These are phyloP conservation scores for Gila orcuttii DNA, from an alignment of 2,113 vertebrate species.

Conservation along the genomic window DNA sequence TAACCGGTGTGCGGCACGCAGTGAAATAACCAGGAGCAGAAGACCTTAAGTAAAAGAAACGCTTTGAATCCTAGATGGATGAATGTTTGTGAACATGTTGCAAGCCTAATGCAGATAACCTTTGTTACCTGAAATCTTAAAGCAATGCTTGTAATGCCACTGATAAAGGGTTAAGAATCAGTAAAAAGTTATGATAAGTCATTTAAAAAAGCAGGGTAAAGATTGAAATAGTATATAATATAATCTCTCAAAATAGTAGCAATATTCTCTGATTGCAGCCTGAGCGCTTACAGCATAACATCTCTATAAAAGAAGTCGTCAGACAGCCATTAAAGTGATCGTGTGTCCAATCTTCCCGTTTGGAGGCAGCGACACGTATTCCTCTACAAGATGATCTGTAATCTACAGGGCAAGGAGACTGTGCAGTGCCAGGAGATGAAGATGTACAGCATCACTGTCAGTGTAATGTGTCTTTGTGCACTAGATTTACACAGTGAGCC, in stretches of 20 bases:
- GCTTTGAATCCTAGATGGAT: not conserved
- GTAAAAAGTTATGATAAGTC: not conserved
- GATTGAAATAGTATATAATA: constrained; percentile 1
- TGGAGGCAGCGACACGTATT: not conserved
- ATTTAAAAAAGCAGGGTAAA: not conserved
- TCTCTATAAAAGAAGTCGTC: not conserved
- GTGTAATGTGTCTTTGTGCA: not conserved
- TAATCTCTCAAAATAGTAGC: not conserved
- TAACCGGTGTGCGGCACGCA: not conserved
- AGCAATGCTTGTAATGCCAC: not conserved
- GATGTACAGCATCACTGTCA: not conserved
- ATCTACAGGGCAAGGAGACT: not conserved
- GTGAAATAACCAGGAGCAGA: not conserved
- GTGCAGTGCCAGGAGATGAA: not conserved
- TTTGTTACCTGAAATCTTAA: not conserved
- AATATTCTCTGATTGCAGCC: constrained; percentile 1
- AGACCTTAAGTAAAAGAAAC: not conserved
- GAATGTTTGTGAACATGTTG: no score
- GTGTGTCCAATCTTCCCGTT: not conserved
- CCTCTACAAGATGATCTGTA: not conserved
- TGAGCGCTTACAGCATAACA: constrained; percentile 2
- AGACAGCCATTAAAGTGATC: not conserved
- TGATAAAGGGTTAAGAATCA: not conserved
- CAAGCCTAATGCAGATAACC: not conserved
- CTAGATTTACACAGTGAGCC: not conserved